phyloP scores from a whole-genome alignment of 1,140 invertebrate genomes.

The Neodiprion virginianus region DNA sequence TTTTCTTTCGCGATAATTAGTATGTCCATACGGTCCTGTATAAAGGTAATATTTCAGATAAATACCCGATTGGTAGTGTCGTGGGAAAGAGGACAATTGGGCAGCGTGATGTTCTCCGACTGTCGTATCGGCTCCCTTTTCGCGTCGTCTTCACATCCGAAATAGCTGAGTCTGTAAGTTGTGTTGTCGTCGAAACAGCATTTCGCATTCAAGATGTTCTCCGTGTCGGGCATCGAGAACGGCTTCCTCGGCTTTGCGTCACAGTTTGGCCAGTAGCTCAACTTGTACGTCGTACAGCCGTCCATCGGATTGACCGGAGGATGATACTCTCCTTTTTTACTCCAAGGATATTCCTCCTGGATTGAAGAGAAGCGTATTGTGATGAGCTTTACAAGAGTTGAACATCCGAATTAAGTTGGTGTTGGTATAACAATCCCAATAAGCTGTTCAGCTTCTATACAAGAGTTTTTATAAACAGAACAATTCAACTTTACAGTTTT shows the following conservation, averaged over 20 bases:
- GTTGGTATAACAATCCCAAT: too few species aligned
- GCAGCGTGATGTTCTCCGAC: constrained; percentile 35
- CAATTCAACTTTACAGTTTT: too few species aligned
- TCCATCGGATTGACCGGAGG: constrained; percentile 58
- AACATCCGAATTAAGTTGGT: not conserved
- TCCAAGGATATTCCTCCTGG: constrained; percentile 42
- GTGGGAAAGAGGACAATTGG: constrained; percentile 42
- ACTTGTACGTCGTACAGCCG: constrained; percentile 62
- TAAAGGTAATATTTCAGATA: too few species aligned
- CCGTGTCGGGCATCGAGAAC: constrained; percentile 22
- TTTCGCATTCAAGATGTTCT: constrained; percentile 47
- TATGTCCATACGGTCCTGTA: too few species aligned
- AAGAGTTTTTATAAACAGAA: too few species aligned
- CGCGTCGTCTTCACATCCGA: constrained; percentile 41
- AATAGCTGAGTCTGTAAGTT: constrained; percentile 56
- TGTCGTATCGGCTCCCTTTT: constrained; percentile 39
- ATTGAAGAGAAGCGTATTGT: constrained; percentile 2
- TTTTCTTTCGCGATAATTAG: too few species aligned
- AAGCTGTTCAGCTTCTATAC: too few species aligned
- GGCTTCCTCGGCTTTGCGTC: constrained; percentile 34
- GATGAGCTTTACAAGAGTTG: not conserved
- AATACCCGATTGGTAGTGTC: constrained; percentile 51
- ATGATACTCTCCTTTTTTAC: constrained; percentile 37
- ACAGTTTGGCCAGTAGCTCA: constrained; percentile 61
- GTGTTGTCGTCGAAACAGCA: constrained; percentile 51